phyloP scores from a whole-genome alignment of 1,140 invertebrate species.

The Medauroidea extradentata region DNA sequence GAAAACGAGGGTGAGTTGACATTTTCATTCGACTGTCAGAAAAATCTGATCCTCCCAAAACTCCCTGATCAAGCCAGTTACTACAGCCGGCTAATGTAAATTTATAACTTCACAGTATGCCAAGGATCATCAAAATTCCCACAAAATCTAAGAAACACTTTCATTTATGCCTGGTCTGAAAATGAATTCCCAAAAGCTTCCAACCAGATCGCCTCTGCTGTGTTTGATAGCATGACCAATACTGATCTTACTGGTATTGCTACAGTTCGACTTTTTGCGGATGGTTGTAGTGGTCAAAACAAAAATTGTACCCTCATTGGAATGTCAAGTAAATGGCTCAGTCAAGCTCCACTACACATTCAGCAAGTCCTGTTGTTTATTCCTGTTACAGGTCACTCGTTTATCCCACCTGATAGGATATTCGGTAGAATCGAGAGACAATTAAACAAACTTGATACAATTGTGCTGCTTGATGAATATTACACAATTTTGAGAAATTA shows the following conservation, averaged over 20 bases:
- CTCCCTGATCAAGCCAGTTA: constrained; percentile 33
- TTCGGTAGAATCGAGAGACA: constrained; percentile 27
- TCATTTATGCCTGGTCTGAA: constrained; percentile 33
- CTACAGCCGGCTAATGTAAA: constrained; percentile 35
- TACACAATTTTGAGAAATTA: too few species aligned
- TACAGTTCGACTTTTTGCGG: constrained; percentile 26
- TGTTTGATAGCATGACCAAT: constrained; percentile 27
- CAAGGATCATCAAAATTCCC: constrained; percentile 29
- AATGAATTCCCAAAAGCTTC: constrained; percentile 28
- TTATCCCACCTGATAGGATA: constrained; percentile 29
- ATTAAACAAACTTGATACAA: too few species aligned
- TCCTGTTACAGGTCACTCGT: constrained; percentile 30
- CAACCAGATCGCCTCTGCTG: constrained; percentile 31
- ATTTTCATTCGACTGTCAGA: constrained; percentile 40
- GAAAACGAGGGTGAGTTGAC: constrained; percentile 20
- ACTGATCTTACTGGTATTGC: constrained; percentile 18
- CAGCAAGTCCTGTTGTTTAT: constrained; percentile 18
- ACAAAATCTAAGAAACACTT: constrained; percentile 26
- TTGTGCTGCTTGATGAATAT: too few species aligned
- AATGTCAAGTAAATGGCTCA: constrained; percentile 19
- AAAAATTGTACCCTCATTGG: constrained; percentile 31
- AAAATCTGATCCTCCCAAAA: constrained; percentile 34
- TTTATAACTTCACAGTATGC: constrained; percentile 37
- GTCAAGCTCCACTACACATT: constrained; percentile 13
- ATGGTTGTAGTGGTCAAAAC: constrained; percentile 31